phyloP scores from a whole-genome alignment of 2,113 vertebrate species.

The Ranitomeya imitator region DNA sequence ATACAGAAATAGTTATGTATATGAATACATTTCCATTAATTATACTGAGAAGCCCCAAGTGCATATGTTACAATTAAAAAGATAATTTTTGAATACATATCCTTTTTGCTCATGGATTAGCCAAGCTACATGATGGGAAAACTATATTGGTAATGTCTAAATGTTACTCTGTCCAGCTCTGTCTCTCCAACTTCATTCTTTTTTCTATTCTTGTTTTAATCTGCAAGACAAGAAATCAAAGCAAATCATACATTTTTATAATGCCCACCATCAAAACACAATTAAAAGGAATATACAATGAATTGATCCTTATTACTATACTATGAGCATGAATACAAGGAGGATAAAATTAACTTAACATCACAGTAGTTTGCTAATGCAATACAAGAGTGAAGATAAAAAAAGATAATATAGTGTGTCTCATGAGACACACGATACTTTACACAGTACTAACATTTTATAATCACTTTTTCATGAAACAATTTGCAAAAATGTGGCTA shows the following conservation, averaged over 20 bases:
- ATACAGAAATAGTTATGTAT: neutral
- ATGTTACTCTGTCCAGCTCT: no score
- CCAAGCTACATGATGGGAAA: neutral
- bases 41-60: neutral
- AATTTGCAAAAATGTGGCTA: no score
- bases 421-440: no score
- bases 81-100: neutral
- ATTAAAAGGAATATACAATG: neutral
- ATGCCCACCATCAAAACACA: neutral
- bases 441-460: no score
- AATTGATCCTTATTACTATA: no score
- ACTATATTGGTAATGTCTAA: neutral
- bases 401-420: no score
- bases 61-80: neutral
- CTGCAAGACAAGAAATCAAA: conserved; percentile 2
- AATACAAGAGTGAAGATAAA: no score
- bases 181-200: neutral
- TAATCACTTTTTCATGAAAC: no score
- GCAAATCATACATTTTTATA: neutral
- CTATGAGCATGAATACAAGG: no score
- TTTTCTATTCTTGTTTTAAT: neutral
- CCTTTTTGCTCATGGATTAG: neutral
- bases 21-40: neutral
- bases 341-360: no score
- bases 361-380: no score